Percentiles rank a stretch among this genome's conserved stretches.
Conservation (phyloP, 1,140 invertebrate genomes). For the Monochamus saltuarius region DNA sequence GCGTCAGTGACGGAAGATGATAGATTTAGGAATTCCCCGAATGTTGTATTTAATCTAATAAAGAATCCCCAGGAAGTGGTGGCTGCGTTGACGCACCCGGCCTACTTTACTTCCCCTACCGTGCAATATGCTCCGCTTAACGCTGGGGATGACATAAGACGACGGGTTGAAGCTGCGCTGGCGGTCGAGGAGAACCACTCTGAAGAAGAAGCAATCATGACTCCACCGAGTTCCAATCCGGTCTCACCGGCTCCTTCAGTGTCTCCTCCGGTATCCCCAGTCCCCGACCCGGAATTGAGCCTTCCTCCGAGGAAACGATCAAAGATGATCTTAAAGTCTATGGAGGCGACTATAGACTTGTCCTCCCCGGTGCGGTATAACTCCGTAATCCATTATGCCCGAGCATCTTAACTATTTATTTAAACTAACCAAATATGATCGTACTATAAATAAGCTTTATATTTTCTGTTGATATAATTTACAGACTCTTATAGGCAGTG, state of each 20-base stretch:
- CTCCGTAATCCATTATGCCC: slow-evolving; percentile 80
- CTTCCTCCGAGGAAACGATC: slow-evolving; percentile 74
- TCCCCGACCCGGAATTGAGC: slow-evolving; percentile 63
- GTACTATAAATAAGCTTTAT: slow-evolving; percentile 23
- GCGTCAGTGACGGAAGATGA: slow-evolving; percentile 44
- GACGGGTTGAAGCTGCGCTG: slow-evolving; percentile 69
- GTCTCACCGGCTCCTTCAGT: slow-evolving; percentile 63
- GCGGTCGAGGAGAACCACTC: slow-evolving; percentile 58
- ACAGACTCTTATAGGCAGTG: slow-evolving; percentile 9
- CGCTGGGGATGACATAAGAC: slow-evolving; percentile 65
- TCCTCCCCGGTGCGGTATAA: slow-evolving; percentile 61
- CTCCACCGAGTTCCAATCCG: slow-evolving; percentile 66
- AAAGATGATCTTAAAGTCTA: slow-evolving; percentile 74
- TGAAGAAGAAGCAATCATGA: slow-evolving; percentile 57
- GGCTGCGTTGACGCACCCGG: slow-evolving; percentile 39
- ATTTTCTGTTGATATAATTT: slow-evolving; percentile 14
- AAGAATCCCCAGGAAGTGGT: slow-evolving; percentile 30
- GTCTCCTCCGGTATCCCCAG: slow-evolving; percentile 65
- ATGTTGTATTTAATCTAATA: slow-evolving; percentile 46
- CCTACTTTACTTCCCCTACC: slow-evolving; percentile 41
- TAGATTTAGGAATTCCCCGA: slow-evolving; percentile 22
- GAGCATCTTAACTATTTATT: slow-evolving; percentile 59
- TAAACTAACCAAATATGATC: slow-evolving; percentile 15
- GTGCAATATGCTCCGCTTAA: slow-evolving; percentile 49
- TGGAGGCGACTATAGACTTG: slow-evolving; percentile 56